These are phyloP conservation scores for Agrochola macilenta DNA, from an alignment of 2,888 invertebrate species.

Conservation along the genomic window DNA sequence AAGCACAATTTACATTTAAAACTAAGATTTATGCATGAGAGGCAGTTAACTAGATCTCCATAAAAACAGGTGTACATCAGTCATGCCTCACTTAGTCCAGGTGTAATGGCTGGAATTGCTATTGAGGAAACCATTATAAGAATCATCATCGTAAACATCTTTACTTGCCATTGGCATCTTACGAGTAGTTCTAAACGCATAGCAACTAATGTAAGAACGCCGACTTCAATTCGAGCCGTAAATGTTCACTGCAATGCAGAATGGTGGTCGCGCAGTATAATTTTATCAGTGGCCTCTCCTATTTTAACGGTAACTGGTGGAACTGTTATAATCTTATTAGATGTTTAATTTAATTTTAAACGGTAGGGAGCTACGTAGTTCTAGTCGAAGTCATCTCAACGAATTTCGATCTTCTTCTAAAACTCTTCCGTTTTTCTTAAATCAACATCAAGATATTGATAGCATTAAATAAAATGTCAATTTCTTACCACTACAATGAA, in stretches of 20 bases:
- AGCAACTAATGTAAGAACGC: conserved; percentile 19
- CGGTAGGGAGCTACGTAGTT: background rate
- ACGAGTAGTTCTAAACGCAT: conserved; percentile 19
- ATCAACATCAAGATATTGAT: background rate
- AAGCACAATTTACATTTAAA: conserved; percentile 54
- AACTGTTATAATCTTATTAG: background rate
- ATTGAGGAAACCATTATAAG: conserved; percentile 61
- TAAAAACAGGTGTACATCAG: conserved; percentile 54
- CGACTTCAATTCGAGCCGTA: conserved; percentile 12
- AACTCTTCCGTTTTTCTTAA: background rate
- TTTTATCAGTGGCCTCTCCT: conserved; percentile 27
- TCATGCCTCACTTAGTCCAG: conserved; percentile 52
- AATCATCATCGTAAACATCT: conserved; percentile 45
- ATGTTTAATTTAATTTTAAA: background rate
- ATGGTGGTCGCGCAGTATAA: conserved; percentile 11
- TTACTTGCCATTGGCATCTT: conserved; percentile 39
- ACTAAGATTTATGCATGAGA: conserved; percentile 45
- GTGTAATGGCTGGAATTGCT: conserved; percentile 38
- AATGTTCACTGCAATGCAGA: conserved; percentile 15
- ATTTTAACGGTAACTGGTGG: conserved; percentile 34
- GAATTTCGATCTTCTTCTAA: background rate
- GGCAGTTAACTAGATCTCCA: conserved; percentile 43
- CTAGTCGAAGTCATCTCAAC: background rate
- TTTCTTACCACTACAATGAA: background rate
- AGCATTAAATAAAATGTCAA: background rate